phyloP scores from a whole-genome alignment of 2,113 vertebrate genomes.

The Solea senegalensis region DNA sequence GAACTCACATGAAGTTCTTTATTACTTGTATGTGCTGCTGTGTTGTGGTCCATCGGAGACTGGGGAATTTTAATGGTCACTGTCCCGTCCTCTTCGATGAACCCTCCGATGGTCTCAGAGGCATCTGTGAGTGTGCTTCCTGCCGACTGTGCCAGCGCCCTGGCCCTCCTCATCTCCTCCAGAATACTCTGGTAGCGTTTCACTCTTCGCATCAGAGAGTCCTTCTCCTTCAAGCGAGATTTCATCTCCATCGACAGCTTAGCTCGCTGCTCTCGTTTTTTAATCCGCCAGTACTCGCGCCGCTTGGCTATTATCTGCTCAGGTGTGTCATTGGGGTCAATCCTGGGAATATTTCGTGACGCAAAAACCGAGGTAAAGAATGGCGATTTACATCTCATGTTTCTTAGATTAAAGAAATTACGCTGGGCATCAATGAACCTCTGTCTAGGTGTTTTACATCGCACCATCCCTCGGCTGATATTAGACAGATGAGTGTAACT shows the following conservation, averaged over 20 bases:
- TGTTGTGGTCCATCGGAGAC: constrained; percentile 9
- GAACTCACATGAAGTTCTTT: constrained; percentile 1
- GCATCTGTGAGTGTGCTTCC: constrained; percentile 21
- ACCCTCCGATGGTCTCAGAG: constrained; percentile 74
- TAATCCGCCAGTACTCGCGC: constrained; percentile 81
- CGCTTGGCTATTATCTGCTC: constrained; percentile 77
- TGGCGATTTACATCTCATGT: constrained; percentile 48
- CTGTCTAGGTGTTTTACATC: constrained; percentile 65
- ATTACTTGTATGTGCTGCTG: constrained; percentile 4
- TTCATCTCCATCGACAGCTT: constrained; percentile 78
- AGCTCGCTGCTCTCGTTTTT: constrained; percentile 82
- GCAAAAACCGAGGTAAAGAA: constrained; percentile 33
- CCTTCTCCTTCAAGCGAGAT: constrained; percentile 73
- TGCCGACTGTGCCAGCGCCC: constrained; percentile 38
- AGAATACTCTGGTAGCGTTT: constrained; percentile 76
- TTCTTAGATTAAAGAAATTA: constrained; percentile 59
- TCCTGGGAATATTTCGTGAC: constrained; percentile 33
- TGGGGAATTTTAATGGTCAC: constrained; percentile 70
- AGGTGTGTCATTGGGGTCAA: constrained; percentile 60
- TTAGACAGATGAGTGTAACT: constrained; percentile 26
- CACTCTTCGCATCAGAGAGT: constrained; percentile 70
- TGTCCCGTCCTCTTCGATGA: constrained; percentile 81
- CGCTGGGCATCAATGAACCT: constrained; percentile 66
- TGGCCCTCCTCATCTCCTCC: constrained; percentile 70
- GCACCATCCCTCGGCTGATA: constrained; percentile 23